Base-by-base conservation (phyloP, 2,888 invertebrate genomes). In the Hydraecia micacea region DNA sequence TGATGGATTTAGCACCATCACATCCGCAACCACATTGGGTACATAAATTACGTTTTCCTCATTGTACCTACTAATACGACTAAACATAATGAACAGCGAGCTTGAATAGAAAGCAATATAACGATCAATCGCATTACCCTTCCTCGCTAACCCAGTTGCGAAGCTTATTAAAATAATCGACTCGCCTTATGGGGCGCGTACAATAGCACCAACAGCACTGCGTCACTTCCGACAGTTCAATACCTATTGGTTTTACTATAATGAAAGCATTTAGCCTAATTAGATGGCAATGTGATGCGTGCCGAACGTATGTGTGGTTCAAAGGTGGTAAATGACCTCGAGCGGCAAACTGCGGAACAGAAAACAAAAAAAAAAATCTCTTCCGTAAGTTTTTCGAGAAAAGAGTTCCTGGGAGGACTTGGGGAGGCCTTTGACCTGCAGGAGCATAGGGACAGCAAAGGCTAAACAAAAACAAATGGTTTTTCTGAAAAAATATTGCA, bases 251-350 rank as follows among this genome's bases (percentile, higher is more conserved):
- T 88, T 82, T 89, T 88, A 55, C 28, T 81, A 68, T 73, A 83
- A 89, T 86, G 75, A 85, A 88, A 82, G 77, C 83, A 49, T 81
- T 87, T 86, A 82, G 70, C 88, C 81, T 88, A 83, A 88, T 88
- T 88, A 73, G 65, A 32, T 46, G 15, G 75, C n/a, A 3, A 55
- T 42, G 68, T 49, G 28, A 21, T 72, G 63, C 21, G n/a, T 72
- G 63, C 21, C 67, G n/a, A n/a, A 49, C 69, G 69, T 39, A 62
- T 67, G 60, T 70, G 42, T 18, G 42, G 32, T 58, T 39, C 15
- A 58, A 74, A 25, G n/a, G 39, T 63, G 28, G 46, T 8, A 39
- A 69, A 77, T 42, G 49, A 11, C 36, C 60, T 83, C 65, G 42
- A 58, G 25, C n/a, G n/a, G n/a, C n/a, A 58, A 55, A 25, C n/a